A percentile compares a stretch with the other conserved stretches of the same genome.
These are phyloP conservation scores for Chitala chitala DNA, from an alignment of 2,113 vertebrate genomes.

Conservation along the genomic window DNA sequence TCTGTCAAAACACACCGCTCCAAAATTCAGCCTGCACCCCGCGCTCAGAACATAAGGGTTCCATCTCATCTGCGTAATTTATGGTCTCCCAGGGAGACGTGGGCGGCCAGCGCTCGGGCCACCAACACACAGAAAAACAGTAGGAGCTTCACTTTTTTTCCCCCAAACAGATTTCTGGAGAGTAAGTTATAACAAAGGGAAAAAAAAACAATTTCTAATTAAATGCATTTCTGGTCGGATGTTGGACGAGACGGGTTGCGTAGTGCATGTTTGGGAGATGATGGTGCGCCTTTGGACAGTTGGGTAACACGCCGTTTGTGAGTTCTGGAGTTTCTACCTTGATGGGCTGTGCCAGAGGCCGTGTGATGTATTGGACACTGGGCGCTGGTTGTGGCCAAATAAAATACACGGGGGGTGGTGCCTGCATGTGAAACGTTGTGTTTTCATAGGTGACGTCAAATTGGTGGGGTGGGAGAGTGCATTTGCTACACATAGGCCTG, in stretches of 20 bases:
- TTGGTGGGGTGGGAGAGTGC: background rate
- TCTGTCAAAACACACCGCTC: slow-evolving; percentile 73
- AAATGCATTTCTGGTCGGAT: slow-evolving; percentile 80
- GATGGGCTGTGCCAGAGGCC: slow-evolving; percentile 75
- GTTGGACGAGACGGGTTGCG: slow-evolving; percentile 72
- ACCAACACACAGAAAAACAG: slow-evolving; percentile 85
- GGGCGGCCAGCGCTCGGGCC: slow-evolving; percentile 75
- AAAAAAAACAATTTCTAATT: slow-evolving; percentile 66
- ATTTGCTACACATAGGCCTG: background rate
- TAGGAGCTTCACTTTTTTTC: slow-evolving; percentile 75
- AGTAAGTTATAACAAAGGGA: slow-evolving; percentile 75
- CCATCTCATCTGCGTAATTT: slow-evolving; percentile 79
- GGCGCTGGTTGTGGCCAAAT: slow-evolving; percentile 67
- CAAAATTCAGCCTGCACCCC: slow-evolving; percentile 58
- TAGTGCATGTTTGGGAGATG: slow-evolving; percentile 58
- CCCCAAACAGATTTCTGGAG: slow-evolving; percentile 74
- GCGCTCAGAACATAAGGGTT: slow-evolving; percentile 69
- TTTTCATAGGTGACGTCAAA: slow-evolving; percentile 76
- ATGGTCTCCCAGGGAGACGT: slow-evolving; percentile 73
- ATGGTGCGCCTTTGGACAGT: slow-evolving; percentile 62
- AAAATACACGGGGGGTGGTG: slow-evolving; percentile 79
- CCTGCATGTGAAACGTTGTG: slow-evolving; percentile 75
- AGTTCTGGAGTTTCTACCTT: slow-evolving; percentile 79
- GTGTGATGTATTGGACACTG: slow-evolving; percentile 71
- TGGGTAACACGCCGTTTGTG: slow-evolving; percentile 76